phyloP scores from a whole-genome alignment of 2,113 vertebrate species.

The Rattus rattus region DNA sequence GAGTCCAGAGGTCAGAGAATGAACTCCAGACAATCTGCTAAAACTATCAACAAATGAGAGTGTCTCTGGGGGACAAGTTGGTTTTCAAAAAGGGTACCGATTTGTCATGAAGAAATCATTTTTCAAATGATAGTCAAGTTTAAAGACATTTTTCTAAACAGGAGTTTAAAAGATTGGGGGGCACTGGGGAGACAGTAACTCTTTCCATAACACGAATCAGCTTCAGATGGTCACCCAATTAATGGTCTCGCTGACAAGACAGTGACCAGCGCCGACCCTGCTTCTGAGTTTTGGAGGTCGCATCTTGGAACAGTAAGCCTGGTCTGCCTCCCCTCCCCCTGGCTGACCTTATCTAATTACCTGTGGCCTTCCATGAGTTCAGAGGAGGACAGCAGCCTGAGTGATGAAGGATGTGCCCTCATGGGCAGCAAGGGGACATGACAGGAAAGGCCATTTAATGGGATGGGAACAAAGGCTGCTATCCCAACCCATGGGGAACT shows the following conservation, averaged over 20 bases:
- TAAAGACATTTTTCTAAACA: slow-evolving; percentile 57
- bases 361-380: slow-evolving; percentile 66
- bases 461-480: slow-evolving; percentile 45
- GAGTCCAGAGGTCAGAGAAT: not conserved
- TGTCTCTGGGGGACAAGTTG: not conserved
- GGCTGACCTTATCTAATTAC: slow-evolving; percentile 74
- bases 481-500: slow-evolving; percentile 61
- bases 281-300: slow-evolving; percentile 48
- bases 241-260: slow-evolving; percentile 54
- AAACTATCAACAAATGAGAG: slow-evolving; percentile 3
- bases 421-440: not conserved
- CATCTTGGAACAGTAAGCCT: not conserved
- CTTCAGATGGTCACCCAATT: slow-evolving; percentile 47
- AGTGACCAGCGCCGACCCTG: not conserved
- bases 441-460: slow-evolving; percentile 59
- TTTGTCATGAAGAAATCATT: slow-evolving; percentile 66
- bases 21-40: not conserved
- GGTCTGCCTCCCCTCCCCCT: not conserved
- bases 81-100: slow-evolving; percentile 10
- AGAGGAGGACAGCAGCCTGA: slow-evolving; percentile 69
- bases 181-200: slow-evolving; percentile 51
- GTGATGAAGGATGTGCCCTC: slow-evolving; percentile 68
- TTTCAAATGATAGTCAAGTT: slow-evolving; percentile 66
- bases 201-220: slow-evolving; percentile 45
- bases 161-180: slow-evolving; percentile 31